Evolutionary conservation across 2,797 vertebrate genomes (phyloP).

Genomic region (Borostomias antarcticus): DNA sequence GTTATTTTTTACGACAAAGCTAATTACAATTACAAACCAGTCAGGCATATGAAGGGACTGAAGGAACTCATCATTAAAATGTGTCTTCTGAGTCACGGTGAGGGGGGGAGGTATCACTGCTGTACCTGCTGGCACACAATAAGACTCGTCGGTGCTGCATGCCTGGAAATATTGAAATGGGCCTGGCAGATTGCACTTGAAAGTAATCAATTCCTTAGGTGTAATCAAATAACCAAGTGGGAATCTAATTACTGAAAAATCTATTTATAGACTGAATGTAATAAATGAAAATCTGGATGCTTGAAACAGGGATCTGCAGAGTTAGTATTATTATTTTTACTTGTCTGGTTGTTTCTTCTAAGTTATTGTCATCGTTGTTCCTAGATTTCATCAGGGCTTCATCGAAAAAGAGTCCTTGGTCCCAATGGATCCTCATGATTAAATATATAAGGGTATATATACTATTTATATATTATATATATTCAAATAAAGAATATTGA

Average conservation of each 20-base stretch:
- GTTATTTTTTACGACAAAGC: conserved; percentile 51
- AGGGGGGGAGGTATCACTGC: conserved; percentile 17
- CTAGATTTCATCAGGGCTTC: no score
- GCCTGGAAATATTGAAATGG: conserved; percentile 17
- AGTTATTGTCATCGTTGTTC: no score
- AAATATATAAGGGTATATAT: no score
- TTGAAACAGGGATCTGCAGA: background rate
- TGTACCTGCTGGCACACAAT: background rate
- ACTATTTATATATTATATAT: no score
- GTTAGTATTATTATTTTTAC: no score
- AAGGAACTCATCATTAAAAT: conserved; percentile 34
- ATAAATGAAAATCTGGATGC: conserved; percentile 1
- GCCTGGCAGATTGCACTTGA: conserved; percentile 25
- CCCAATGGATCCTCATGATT: no score
- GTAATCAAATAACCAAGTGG: background rate
- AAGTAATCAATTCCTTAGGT: conserved; percentile 5
- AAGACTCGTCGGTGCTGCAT: background rate
- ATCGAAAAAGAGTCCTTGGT: no score
- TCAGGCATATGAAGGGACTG: conserved; percentile 15
- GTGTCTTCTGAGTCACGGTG: conserved; percentile 17
- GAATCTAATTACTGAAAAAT: conserved; percentile 9
- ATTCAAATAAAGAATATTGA: no score
- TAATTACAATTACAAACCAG: conserved; percentile 37
- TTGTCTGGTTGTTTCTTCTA: no score
- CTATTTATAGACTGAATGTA: background rate